Evolutionary conservation across 2,888 invertebrate genomes (phyloP).

Genomic region (Heteromyza rotundicornis): DNA sequence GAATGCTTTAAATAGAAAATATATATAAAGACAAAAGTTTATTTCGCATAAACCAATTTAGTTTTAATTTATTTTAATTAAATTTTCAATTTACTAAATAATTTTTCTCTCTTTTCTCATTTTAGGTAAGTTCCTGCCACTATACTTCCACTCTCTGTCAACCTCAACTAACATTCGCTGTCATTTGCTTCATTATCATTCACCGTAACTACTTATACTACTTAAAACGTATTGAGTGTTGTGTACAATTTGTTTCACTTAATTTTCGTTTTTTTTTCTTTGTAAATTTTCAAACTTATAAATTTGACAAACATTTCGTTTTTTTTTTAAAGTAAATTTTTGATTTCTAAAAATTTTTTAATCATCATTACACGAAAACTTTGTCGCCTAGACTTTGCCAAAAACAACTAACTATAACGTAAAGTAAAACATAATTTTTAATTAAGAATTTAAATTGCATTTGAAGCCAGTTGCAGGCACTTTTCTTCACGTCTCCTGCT

Average conservation of each 20-base stretch:
- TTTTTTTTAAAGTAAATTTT: not conserved
- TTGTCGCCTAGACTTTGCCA: too few species aligned
- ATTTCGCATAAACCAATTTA: too few species aligned
- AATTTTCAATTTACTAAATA: not conserved
- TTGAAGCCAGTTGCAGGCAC: slow-evolving; percentile 22
- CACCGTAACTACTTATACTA: slow-evolving; percentile 7
- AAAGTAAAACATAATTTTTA: slow-evolving; percentile 48
- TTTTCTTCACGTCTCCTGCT: not conserved
- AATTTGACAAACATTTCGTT: not conserved
- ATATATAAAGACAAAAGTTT: too few species aligned
- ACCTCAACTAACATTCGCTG: slow-evolving; percentile 22
- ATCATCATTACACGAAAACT: not conserved
- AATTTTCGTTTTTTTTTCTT: slow-evolving; percentile 2
- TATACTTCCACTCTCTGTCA: slow-evolving; percentile 32
- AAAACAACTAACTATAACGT: too few species aligned
- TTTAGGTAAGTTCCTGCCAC: slow-evolving; percentile 24
- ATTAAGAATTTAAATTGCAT: slow-evolving; percentile 55
- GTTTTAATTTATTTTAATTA: not conserved
- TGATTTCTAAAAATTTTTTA: not conserved
- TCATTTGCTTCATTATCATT: not conserved
- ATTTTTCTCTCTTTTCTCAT: slow-evolving; percentile 11
- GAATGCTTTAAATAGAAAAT: too few species aligned
- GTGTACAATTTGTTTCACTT: slow-evolving; percentile 8
- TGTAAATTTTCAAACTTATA: not conserved
- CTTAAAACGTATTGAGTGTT: slow-evolving; percentile 20